Evolutionary conservation across 2,888 invertebrate genomes (phyloP), one percentile per base, ranked within the genome.

Genomic region (Merodon equestris): DNA sequence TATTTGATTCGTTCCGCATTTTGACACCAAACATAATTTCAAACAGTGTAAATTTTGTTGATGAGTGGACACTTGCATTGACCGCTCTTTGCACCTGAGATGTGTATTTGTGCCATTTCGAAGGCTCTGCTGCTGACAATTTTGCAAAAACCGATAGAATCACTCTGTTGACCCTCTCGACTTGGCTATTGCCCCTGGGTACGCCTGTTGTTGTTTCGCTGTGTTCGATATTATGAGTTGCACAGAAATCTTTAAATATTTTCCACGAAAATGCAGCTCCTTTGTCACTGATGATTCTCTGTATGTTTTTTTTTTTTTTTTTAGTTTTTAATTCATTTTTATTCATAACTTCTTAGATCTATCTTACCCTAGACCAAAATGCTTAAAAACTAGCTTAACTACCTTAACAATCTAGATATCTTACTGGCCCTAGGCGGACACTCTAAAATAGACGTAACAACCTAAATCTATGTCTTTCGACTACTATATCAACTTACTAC

Each of bases 181-280:
- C 53, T 17, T 73, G 58, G 0, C 73, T 71, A 44, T 75, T 72
- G 0, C 70, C 71, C 1, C 67, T 40, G 36, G 81, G 66, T n/a
- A 72, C 67, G 9, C 75, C 64, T 9, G 66, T 77, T 3, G 73
- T 81, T 18, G 58, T 44, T 9, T 18, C n/a, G 0, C 66, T 17
- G 12, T 73, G 70, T 12, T 60, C 12, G 1, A 76, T 73, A 0
- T 50, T 48, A n/a, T 60, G 27, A 9, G 53, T 15, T 2, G 13
- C 36, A 18, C 60, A 76, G n/a, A 58, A 81, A 4, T 73, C 45
- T 13, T 51, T 36, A n/a, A 82, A 82, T 3, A 18, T 36, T 14
- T 72, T 61, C 9, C 67, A 66, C 1, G 75, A 75, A 19, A 77
- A 77, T 4, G 82, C 76, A 4, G 56, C 34, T 2, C 74, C 76